phyloP scores from a whole-genome alignment of 2,888 invertebrate species.

The Barypeithes pellucidus region DNA sequence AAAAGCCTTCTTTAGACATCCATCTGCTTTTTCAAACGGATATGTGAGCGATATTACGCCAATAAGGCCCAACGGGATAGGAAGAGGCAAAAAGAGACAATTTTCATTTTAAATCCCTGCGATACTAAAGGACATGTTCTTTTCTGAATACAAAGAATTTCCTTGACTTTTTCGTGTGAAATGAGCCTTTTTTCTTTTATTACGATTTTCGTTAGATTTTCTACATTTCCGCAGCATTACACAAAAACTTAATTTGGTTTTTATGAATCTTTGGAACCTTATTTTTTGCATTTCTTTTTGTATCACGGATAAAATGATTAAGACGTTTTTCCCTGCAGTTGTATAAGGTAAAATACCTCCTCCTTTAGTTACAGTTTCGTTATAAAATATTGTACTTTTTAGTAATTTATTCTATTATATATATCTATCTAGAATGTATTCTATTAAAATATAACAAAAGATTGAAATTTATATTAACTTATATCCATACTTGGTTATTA shows the following conservation, averaged over 20 bases:
- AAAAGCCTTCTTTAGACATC: slow-evolving; percentile 14
- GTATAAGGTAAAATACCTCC: too few species aligned
- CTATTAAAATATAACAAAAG: too few species aligned
- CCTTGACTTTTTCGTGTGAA: slow-evolving; percentile 39
- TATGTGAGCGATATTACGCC: slow-evolving; percentile 39
- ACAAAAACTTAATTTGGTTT: slow-evolving; percentile 20
- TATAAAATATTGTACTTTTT: too few species aligned
- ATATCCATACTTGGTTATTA: too few species aligned
- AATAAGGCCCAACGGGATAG: slow-evolving; percentile 28
- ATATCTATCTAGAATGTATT: too few species aligned
- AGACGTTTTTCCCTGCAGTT: too few species aligned
- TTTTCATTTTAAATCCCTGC: slow-evolving; percentile 36
- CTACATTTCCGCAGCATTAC: slow-evolving; percentile 20
- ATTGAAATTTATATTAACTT: too few species aligned
- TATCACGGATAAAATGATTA: neutral
- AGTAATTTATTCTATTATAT: too few species aligned
- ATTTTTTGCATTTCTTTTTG: neutral
- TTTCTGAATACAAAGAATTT: slow-evolving; percentile 36
- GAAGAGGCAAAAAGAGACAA: slow-evolving; percentile 40
- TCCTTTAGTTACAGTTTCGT: too few species aligned
- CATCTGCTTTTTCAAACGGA: slow-evolving; percentile 25
- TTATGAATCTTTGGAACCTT: neutral
- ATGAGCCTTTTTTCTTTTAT: slow-evolving; percentile 24
- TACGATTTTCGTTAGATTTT: slow-evolving; percentile 24
- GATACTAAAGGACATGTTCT: slow-evolving; percentile 35